phyloP scores from a whole-genome alignment of 1,140 invertebrate genomes.

The honey bee (Apis mellifera) region Amel_HAv3.1 CM009936.2:2905001-2905500 shows the following conservation, averaged over 20 bases:
- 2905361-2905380: too few species aligned
- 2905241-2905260: conserved; percentile 30
- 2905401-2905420: too few species aligned
- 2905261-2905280: conserved; percentile 8
- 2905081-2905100: conserved; percentile 72
- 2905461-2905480: too few species aligned
- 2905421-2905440: too few species aligned
- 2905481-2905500: too few species aligned
- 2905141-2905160: conserved; percentile 56
- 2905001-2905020: conserved; percentile 11
- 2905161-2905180: conserved; percentile 56
- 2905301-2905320: not conserved
- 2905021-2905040: conserved; percentile 70
- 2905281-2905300: not conserved
- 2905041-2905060: conserved; percentile 71
- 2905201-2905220: conserved; percentile 38
- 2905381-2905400: not conserved
- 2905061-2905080: conserved; percentile 71
- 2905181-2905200: conserved; percentile 51
- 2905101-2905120: conserved; percentile 67
- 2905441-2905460: too few species aligned
- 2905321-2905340: not conserved
- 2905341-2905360: not conserved
- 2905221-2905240: conserved; percentile 33
- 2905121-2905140: conserved; percentile 73